A percentile compares a stretch with the other conserved stretches of the same genome.
Evolutionary conservation across 1,140 invertebrate genomes (phyloP).

Genomic region (Heliconius nattereri): DNA sequence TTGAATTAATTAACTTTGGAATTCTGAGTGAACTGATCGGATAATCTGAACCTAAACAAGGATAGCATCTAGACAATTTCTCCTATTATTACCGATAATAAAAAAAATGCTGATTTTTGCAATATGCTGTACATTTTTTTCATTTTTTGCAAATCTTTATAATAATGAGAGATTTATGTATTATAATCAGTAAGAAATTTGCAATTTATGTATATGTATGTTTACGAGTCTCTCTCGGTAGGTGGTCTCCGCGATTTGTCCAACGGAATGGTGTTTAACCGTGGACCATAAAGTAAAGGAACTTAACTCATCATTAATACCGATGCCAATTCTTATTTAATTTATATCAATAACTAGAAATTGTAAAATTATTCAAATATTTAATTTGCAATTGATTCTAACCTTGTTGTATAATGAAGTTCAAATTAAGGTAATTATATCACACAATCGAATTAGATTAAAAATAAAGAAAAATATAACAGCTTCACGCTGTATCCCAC

Average conservation of each 20-base stretch:
- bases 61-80: not conserved
- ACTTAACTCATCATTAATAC: constrained; percentile 56
- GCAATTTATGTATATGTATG: constrained; percentile 69
- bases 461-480: no score
- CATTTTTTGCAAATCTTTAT: constrained; percentile 30
- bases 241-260: constrained; percentile 72
- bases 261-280: constrained; percentile 64
- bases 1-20: not conserved
- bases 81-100: no score
- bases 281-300: constrained; percentile 64
- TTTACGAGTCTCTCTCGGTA: constrained; percentile 64
- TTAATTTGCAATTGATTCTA: no score
- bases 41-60: not conserved
- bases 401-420: no score
- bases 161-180: constrained; percentile 48
- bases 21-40: not conserved
- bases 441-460: no score
- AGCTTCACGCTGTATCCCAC: no score
- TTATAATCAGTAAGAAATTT: constrained; percentile 55
- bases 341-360: constrained; percentile 39
- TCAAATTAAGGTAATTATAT: no score
- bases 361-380: no score
- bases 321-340: constrained; percentile 49
- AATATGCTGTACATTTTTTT: not conserved
- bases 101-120: not conserved